Percentiles rank a stretch among this genome's conserved stretches.
phyloP scores from a whole-genome alignment of 2,888 invertebrate genomes.

The Drosophila anomalipes region DNA sequence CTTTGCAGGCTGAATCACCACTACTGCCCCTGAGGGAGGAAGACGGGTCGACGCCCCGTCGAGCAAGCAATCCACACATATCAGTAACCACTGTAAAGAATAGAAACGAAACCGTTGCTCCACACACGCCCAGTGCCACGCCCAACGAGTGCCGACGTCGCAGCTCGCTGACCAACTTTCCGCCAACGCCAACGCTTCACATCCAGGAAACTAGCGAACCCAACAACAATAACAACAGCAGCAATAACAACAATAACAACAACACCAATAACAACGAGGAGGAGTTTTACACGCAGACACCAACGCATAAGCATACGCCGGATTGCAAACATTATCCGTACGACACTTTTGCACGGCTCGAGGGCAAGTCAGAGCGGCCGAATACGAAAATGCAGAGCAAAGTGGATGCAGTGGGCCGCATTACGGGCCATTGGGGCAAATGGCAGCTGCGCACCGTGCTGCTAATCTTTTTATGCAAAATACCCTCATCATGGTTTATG shows the following conservation, averaged over 20 bases:
- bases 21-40: conserved; percentile 78
- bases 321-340: conserved; percentile 79
- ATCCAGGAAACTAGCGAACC: conserved; percentile 24
- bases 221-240: conserved; percentile 51
- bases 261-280: conserved; percentile 51
- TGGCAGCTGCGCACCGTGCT: conserved; percentile 86
- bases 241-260: conserved; percentile 45
- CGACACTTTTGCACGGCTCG: conserved; percentile 80
- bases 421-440: conserved; percentile 85
- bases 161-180: conserved; percentile 66
- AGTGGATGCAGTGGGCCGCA: conserved; percentile 85
- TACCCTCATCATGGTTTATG: conserved; percentile 86
- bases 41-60: conserved; percentile 39
- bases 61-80: conserved; percentile 13
- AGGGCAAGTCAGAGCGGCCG: conserved; percentile 75
- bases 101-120: conserved; percentile 14
- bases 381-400: conserved; percentile 82
- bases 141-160: conserved; percentile 68
- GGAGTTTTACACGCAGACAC: conserved; percentile 46
- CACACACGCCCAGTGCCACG: conserved; percentile 14
- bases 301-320: conserved; percentile 54
- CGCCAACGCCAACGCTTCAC: conserved; percentile 20
- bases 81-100: conserved; percentile 35
- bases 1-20: conserved; percentile 82
- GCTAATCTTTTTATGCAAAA: conserved; percentile 85